A percentile compares a stretch with the other conserved stretches of the same genome.
phyloP scores from a whole-genome alignment of 2,113 vertebrate genomes.

The Mandrillus leucophaeus region DNA sequence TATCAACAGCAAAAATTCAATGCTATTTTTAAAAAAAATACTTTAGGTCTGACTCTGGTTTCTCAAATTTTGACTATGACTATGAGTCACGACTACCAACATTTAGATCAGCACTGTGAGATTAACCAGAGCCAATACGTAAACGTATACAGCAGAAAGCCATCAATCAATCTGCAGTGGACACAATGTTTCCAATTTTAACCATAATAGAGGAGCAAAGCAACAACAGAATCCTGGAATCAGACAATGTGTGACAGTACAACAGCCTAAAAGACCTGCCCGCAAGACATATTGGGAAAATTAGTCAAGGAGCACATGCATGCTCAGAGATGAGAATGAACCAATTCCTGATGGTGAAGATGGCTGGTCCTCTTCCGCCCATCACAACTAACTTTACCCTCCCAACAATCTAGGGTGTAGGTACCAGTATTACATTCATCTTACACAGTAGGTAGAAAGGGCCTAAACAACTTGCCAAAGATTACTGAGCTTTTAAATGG shows the following conservation, averaged over 20 bases:
- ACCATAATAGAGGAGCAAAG: not conserved
- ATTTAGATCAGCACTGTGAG: not conserved
- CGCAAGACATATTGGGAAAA: fast-evolving
- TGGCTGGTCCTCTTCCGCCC: fast-evolving
- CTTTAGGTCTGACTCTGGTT: not conserved
- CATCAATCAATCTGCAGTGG: not conserved
- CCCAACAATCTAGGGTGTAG: fast-evolving
- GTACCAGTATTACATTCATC: fast-evolving
- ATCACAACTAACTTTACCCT: fast-evolving
- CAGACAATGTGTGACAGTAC: not conserved
- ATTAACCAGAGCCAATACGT: not conserved
- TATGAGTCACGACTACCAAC: not conserved
- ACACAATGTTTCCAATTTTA: fast-evolving
- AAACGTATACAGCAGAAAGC: fast-evolving
- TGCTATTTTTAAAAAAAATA: not conserved
- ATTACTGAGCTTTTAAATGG: not conserved
- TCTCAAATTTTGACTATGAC: not conserved
- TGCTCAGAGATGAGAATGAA: not conserved
- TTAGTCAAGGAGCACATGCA: not conserved
- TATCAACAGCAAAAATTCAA: not conserved
- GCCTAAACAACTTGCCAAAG: no score
- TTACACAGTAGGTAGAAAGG: not conserved
- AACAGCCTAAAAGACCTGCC: fast-evolving
- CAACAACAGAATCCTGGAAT: not conserved
- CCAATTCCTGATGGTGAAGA: fast-evolving